Base-by-base conservation (phyloP, 2,888 invertebrate genomes). In the Pollenia griseotomentosa region DNA sequence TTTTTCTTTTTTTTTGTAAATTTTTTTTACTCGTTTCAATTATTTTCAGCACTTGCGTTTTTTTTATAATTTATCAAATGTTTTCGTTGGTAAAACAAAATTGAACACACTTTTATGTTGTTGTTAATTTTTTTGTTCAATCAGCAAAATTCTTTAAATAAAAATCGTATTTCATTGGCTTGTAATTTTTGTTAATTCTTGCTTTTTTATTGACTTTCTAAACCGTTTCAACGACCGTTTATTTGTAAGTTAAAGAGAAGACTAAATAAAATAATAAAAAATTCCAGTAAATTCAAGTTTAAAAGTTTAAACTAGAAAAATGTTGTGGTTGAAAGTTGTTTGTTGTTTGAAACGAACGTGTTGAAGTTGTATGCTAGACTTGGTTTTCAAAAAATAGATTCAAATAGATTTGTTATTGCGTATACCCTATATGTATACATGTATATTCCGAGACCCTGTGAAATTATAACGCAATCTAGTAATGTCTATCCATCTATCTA, bases 201-300 rank as follows among this genome's bases (percentile, higher is more conserved):
- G 59, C 77, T 61, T 81, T 73, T 70, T 23, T 42, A 73, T 3
- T 63, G 33, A 33, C 14, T 16, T 63, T 12, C 57, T 33, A 44
- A 77, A 51, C 84, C 81, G 81, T 73, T 68, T 70, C 2, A 70
- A 74, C 87, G 40, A 87, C 87, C 84, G 53, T 53, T 70, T 78
- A 44, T 82, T 78, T 16, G 63, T 57, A 74, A 55, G 53, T 74
- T 66, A 63, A 74, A 78, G 77, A 81, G 73, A 81, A 85, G 84
- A 87, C 87, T 87, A 48, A 87, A 84, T 51, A 42, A 23, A 42
- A 23, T 51, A 9, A 84, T 51, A 16, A 23, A 42, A 23, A 42
- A 9, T 83, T 44, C 33, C 42, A 59, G 19, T 48, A 14, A 79
- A 68, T 79, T 84, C 79, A 84, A 84, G 84, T 84, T 85, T 85